Evolutionary conservation across 2,888 invertebrate species (phyloP).

Genomic region (Mythimna pallens): DNA sequence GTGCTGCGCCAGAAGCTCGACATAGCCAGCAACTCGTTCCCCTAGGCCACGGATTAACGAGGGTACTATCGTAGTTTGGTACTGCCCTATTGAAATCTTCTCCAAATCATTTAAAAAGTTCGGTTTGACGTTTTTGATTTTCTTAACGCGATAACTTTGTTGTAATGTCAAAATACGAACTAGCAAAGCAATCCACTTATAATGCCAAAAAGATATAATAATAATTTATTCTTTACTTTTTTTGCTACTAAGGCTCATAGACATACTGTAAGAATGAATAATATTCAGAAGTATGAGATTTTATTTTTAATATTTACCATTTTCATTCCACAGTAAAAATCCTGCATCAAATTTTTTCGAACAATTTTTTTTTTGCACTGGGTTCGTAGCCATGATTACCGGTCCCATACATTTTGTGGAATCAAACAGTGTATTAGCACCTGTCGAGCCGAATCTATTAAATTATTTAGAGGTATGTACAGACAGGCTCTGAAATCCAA

Average conservation of each 20-base stretch:
- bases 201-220: background rate
- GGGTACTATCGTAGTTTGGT: slow-evolving; percentile 6
- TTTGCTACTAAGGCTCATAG: too few relatives aligned
- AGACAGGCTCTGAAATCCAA: slow-evolving; percentile 20
- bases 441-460: background rate
- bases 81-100: background rate
- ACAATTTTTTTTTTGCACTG: background rate
- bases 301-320: background rate
- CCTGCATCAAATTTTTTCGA: background rate
- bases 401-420: background rate
- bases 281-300: background rate
- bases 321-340: background rate
- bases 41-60: slow-evolving; percentile 7
- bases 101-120: background rate
- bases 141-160: background rate
- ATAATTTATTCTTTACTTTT: too few relatives aligned
- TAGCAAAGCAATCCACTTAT: background rate
- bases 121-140: background rate
- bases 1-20: slow-evolving; percentile 79
- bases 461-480: slow-evolving; percentile 4
- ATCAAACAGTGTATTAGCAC: background rate
- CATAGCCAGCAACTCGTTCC: slow-evolving; percentile 63
- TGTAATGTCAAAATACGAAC: background rate
- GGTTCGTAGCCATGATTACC: background rate
- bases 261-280: too few relatives aligned